Conservation (phyloP, 1,140 invertebrate species). For the Leptinotarsa undecemlineata region DNA sequence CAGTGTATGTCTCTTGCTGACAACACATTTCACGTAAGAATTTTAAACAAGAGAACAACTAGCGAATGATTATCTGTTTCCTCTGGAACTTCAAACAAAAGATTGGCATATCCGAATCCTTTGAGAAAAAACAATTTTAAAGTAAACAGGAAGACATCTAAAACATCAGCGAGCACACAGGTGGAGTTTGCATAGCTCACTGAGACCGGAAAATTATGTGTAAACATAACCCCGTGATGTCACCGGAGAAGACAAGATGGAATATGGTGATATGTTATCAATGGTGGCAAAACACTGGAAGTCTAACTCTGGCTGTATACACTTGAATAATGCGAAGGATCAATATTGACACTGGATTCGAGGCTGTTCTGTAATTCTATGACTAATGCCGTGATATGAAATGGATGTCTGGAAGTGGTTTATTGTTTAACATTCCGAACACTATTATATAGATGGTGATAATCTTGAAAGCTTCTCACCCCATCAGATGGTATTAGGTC, state of each 20-base stretch:
- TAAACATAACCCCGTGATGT: background rate
- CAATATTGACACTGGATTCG: background rate
- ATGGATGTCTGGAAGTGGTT: background rate
- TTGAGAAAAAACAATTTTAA: background rate
- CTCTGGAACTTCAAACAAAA: background rate
- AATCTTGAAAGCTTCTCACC: too few relatives aligned
- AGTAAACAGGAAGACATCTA: slow-evolving; percentile 5
- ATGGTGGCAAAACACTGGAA: background rate
- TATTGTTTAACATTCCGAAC: too few relatives aligned
- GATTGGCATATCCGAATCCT: background rate
- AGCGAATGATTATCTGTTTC: background rate
- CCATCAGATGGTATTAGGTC: too few relatives aligned
- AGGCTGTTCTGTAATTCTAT: background rate
- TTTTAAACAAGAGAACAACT: background rate
- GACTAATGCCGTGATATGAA: background rate
- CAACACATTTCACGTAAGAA: too few relatives aligned
- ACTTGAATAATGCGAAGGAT: background rate
- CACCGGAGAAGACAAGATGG: background rate
- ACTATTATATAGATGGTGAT: too few relatives aligned
- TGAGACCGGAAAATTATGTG: background rate
- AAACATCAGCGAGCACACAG: background rate
- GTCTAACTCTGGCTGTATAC: background rate
- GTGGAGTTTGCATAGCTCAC: background rate
- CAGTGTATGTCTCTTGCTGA: too few relatives aligned
- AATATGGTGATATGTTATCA: slow-evolving; percentile 4